phyloP scores from a whole-genome alignment of 2,888 invertebrate genomes.

The Balanococcus diminutus region DNA sequence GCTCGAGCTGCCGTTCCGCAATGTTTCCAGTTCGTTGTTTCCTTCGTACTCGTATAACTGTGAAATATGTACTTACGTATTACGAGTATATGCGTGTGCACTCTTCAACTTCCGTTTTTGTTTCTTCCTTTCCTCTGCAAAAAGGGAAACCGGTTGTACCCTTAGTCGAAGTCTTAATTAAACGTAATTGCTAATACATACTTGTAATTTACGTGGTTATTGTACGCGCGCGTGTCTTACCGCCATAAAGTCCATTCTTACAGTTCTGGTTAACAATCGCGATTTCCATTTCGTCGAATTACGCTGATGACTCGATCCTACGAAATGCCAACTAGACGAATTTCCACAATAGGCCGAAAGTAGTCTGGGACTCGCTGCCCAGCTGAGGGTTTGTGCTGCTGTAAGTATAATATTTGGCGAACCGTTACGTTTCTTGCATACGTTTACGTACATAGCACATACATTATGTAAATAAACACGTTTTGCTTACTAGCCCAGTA shows the following conservation, averaged over 20 bases:
- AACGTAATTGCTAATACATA: neutral
- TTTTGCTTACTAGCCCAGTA: neutral
- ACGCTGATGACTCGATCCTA: neutral
- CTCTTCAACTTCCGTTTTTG: conserved; percentile 26
- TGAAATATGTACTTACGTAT: neutral
- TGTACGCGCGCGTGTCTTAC: neutral
- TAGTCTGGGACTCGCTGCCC: neutral
- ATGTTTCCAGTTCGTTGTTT: neutral
- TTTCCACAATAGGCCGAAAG: neutral
- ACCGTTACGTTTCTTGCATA: too few species aligned
- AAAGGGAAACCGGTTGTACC: conserved; percentile 35
- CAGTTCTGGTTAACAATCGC: too few species aligned
- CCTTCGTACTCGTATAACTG: neutral
- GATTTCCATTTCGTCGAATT: neutral
- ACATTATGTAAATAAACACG: neutral
- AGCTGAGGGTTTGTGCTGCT: too few species aligned
- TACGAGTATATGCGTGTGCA: neutral
- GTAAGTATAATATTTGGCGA: neutral
- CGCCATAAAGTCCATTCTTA: neutral
- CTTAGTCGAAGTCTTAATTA: conserved; percentile 4
- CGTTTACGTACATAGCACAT: neutral
- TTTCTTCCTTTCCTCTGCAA: neutral
- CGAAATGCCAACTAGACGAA: neutral
- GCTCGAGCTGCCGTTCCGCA: neutral
- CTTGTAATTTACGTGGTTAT: neutral